Conservation (phyloP, 2,113 vertebrate species). For the Bagarius yarrelli region DNA sequence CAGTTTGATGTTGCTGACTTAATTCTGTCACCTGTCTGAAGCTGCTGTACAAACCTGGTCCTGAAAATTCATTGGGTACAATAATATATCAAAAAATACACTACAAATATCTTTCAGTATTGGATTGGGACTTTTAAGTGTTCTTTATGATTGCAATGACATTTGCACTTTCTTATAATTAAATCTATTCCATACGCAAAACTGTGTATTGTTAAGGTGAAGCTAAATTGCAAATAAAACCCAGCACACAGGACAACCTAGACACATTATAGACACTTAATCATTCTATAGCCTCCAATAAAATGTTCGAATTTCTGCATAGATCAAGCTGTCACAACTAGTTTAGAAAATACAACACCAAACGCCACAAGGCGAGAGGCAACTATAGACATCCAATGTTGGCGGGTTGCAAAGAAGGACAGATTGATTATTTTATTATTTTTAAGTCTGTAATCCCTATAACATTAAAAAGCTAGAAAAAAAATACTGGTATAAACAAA, state of each 20-base stretch:
- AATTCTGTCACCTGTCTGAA: too few species aligned
- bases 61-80: too few species aligned
- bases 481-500: not conserved
- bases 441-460: not conserved
- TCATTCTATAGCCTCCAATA: not conserved
- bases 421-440: not conserved
- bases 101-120: not conserved
- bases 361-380: not conserved
- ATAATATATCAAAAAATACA: too few species aligned
- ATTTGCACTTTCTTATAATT: not conserved
- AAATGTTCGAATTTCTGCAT: not conserved
- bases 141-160: not conserved
- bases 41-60: too few species aligned
- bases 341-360: slow-evolving; percentile 12
- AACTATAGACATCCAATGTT: not conserved
- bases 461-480: not conserved
- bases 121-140: not conserved
- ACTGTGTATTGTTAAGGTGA: not conserved
- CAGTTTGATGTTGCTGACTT: not conserved
- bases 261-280: not conserved
- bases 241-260: not conserved
- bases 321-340: not conserved
- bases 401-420: not conserved
- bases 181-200: not conserved
- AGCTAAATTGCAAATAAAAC: not conserved